phyloP scores from a whole-genome alignment of 2,797 vertebrate species.

The Crocodylus rhombifer region DNA sequence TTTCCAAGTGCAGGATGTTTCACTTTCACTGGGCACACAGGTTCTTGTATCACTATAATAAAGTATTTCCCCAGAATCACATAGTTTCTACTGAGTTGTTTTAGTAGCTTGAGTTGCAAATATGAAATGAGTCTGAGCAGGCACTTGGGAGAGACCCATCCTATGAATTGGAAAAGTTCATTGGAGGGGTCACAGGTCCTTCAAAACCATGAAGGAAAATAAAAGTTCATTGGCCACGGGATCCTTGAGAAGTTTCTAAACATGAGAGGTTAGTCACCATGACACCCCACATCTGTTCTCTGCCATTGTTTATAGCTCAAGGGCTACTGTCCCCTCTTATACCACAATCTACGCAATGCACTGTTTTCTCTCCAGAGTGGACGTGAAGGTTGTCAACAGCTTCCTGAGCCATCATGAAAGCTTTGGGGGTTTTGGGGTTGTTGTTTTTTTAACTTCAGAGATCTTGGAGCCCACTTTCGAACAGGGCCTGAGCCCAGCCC shows the following conservation, averaged over 20 bases:
- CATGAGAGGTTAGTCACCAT: slow-evolving; percentile 24
- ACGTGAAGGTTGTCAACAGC: neutral
- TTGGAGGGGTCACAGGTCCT: slow-evolving; percentile 34
- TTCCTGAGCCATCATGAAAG: neutral
- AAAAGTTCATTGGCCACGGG: slow-evolving; percentile 30
- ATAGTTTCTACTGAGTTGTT: no score
- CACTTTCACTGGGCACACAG: no score
- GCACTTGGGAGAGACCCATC: neutral
- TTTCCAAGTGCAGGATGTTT: no score
- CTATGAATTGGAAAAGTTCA: slow-evolving; percentile 37
- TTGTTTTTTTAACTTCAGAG: fast-evolving
- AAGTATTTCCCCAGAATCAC: no score
- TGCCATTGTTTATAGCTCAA: slow-evolving; percentile 46
- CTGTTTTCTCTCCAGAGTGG: neutral
- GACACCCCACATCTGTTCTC: slow-evolving; percentile 24
- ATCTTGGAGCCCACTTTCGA: slow-evolving; percentile 14
- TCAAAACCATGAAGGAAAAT: slow-evolving; percentile 22
- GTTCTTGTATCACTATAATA: no score
- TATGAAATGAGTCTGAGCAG: no score
- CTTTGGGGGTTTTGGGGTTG: neutral
- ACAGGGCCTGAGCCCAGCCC: slow-evolving; percentile 1
- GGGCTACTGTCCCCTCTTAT: slow-evolving; percentile 23
- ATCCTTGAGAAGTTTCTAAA: slow-evolving; percentile 55
- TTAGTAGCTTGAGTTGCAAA: no score
- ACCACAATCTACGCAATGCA: neutral